Conservation (phyloP, 2,888 invertebrate species). For the Macroteleia sp. region DNA sequence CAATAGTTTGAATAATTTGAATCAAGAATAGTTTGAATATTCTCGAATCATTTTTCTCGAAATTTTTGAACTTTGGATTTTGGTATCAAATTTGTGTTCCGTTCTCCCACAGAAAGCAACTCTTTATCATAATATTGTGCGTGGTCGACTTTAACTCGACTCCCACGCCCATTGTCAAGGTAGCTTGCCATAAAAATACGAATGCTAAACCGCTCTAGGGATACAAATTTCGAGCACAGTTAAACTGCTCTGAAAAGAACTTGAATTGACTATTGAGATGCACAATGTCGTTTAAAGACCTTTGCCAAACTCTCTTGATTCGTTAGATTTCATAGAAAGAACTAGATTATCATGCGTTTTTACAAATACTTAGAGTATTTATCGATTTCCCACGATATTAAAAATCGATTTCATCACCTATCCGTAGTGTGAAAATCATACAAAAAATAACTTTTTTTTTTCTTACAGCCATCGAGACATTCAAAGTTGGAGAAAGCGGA, state of each 20-base stretch:
- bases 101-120: slow-evolving; percentile 66
- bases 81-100: slow-evolving; percentile 44
- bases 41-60: background rate
- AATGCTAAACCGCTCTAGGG: slow-evolving; percentile 69
- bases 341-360: slow-evolving; percentile 66
- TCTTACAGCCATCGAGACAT: slow-evolving; percentile 93
- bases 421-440: background rate
- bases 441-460: slow-evolving; percentile 53
- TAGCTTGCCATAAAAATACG: slow-evolving; percentile 78
- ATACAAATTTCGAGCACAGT: slow-evolving; percentile 65
- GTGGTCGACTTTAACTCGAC: slow-evolving; percentile 76
- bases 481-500: slow-evolving; percentile 98
- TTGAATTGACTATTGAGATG: slow-evolving; percentile 73
- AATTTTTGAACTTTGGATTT: slow-evolving; percentile 15
- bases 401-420: slow-evolving; percentile 10
- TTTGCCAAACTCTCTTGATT: slow-evolving; percentile 70
- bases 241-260: slow-evolving; percentile 68
- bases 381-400: slow-evolving; percentile 51
- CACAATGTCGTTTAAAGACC: slow-evolving; percentile 76
- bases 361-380: slow-evolving; percentile 60
- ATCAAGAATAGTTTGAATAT: too few relatives aligned
- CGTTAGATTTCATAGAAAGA: slow-evolving; percentile 38
- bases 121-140: slow-evolving; percentile 73
- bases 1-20: background rate
- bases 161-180: slow-evolving; percentile 82